Evolutionary conservation across 2,888 invertebrate species (phyloP).

Genomic region (Sycophila texana): DNA sequence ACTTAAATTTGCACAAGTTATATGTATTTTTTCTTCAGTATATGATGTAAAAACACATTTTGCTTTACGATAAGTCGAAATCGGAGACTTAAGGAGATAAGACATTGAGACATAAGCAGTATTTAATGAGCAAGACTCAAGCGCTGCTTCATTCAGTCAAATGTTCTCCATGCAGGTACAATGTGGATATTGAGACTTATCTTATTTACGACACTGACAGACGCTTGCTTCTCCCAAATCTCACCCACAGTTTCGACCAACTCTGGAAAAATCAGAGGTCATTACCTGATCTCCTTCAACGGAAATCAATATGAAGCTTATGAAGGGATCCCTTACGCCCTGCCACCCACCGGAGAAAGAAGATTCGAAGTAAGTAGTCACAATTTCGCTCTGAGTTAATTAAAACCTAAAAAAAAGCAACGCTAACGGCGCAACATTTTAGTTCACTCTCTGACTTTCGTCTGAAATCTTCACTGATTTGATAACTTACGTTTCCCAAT

Average conservation of each 20-base stretch:
- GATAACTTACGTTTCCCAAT: neutral
- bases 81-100: neutral
- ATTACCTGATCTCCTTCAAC: conserved; percentile 50
- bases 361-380: conserved; percentile 64
- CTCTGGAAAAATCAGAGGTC: conserved; percentile 5
- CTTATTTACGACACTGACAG: neutral
- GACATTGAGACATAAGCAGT: neutral
- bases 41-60: too few species aligned
- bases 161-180: neutral
- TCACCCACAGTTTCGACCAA: neutral
- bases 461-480: too few species aligned
- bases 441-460: too few species aligned
- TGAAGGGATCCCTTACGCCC: conserved; percentile 68
- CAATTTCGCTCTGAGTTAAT: neutral
- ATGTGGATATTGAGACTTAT: too few species aligned
- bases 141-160: neutral
- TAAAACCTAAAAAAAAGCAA: neutral
- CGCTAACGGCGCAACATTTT: too few species aligned
- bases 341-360: conserved; percentile 64
- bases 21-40: too few species aligned
- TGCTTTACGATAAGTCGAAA: too few species aligned
- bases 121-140: neutral
- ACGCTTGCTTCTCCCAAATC: neutral
- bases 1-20: too few species aligned
- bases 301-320: conserved; percentile 65